Evolutionary conservation across 2,888 invertebrate genomes (phyloP).

Genomic region (Andrena praecox): DNA sequence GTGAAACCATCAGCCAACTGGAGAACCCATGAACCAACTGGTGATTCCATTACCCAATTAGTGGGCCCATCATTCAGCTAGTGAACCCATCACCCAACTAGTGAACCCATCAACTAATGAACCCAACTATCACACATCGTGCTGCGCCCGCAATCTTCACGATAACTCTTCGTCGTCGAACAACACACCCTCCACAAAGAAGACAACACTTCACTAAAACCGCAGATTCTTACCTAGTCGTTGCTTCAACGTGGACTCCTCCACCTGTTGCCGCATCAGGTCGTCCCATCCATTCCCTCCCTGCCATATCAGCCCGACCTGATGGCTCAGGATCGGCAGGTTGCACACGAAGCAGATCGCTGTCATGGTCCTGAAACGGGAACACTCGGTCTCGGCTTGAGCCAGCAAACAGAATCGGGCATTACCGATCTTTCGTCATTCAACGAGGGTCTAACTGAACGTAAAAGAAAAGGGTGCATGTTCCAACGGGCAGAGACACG

Average conservation of each 20-base stretch:
- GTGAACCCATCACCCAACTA: too few relatives aligned
- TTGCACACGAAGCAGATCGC: slow-evolving; percentile 98
- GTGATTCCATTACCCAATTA: too few relatives aligned
- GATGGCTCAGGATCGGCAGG: slow-evolving; percentile 96
- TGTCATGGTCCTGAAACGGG: slow-evolving; percentile 93
- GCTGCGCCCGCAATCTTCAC: too few relatives aligned
- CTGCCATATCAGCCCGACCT: slow-evolving; percentile 97
- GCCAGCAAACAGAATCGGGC: slow-evolving; percentile 46
- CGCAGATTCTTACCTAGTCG: slow-evolving; percentile 87
- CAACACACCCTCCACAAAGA: too few relatives aligned
- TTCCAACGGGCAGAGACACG: slow-evolving; percentile 73
- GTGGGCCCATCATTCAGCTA: too few relatives aligned
- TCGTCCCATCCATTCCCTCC: slow-evolving; percentile 98
- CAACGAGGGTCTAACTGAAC: slow-evolving; percentile 49
- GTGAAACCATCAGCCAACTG: too few relatives aligned
- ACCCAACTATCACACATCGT: too few relatives aligned
- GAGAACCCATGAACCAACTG: too few relatives aligned
- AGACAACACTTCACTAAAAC: too few relatives aligned
- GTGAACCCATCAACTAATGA: too few relatives aligned
- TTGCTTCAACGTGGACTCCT: slow-evolving; percentile 94
- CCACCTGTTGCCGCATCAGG: slow-evolving; percentile 93
- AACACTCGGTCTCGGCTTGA: slow-evolving; percentile 44
- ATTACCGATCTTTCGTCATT: slow-evolving; percentile 7
- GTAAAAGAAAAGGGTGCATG: slow-evolving; percentile 75
- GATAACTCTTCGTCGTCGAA: too few relatives aligned